Base-by-base conservation (phyloP, 1,140 invertebrate species). In the Rhagoletis pomonella region DNA sequence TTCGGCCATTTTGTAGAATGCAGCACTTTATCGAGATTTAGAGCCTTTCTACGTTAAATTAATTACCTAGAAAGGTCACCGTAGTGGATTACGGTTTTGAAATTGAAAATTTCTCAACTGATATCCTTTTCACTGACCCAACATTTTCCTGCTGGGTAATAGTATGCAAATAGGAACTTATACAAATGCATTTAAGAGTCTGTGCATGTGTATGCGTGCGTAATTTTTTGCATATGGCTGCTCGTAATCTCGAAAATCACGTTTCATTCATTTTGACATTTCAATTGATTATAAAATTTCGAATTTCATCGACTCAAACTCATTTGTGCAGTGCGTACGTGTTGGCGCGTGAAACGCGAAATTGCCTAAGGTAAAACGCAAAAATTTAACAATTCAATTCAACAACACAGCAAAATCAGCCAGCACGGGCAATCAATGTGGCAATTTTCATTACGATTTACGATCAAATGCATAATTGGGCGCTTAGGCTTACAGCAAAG, bases 361-460 rank as follows among this genome's bases (percentile, higher is more conserved):
- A 67, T 19, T 73, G 17, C 14, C 12, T n/a, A 44, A 47, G 39
- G 44, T 12, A 73, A 73, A 73, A 6, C 4, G 29, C 39, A 73
- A 73, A 65, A 65, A 62, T 42, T 44, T 73, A 47, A 17, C 67
- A 73, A 73, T 73, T 73, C 67, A 73, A 73, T 73, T 73, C 67
- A 73, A 44, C 44, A 42, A 7, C 10, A 6, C 10, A 6, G 42
- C 42, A 4, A 42, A 73, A n/a, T 47, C 67, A 73, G 10, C 42
- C 1, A 29, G 42, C 10, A 47, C 10, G 39, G 29, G 42, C 67
- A 73, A 73, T 73, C 67, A 73, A 42, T 73, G 42, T 73, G 67
- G 5, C 67, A 73, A 73, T 47, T 39, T 73, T 73, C 67, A 73
- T 73, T 73, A 73, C 14, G 67, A 47, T n/a, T 73, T 73, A 47